Percentiles rank a stretch among this genome's conserved stretches.
These are phyloP conservation scores for Lacerta bilineata DNA, from an alignment of 2,797 vertebrate species.

Conservation along the genomic window DNA sequence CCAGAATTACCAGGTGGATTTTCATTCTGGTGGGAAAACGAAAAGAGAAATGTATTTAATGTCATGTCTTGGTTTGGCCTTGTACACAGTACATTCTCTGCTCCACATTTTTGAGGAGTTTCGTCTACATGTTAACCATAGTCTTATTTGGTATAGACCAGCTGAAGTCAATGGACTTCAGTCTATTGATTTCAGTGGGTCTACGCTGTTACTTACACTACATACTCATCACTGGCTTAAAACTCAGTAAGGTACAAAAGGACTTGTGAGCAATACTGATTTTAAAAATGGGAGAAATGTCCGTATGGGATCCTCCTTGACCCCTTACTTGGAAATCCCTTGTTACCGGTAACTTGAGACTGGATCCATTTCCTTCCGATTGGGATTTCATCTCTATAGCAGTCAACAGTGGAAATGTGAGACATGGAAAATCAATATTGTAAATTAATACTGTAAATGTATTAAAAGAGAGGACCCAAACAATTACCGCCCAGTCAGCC, in stretches of 20 bases:
- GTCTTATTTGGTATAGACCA: too few species aligned
- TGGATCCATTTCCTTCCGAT: background rate
- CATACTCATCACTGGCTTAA: too few species aligned
- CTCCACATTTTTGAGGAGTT: too few species aligned
- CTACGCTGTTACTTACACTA: too few species aligned
- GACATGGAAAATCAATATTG: constrained; percentile 31
- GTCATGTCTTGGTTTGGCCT: background rate
- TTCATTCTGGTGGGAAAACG: background rate
- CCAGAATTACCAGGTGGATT: background rate
- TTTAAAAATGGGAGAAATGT: background rate
- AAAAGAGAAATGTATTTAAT: background rate
- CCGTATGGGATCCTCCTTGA: background rate
- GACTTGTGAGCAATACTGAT: background rate
- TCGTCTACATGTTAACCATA: too few species aligned
- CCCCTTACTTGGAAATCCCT: background rate
- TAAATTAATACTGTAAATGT: constrained; percentile 33
- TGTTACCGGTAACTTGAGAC: background rate
- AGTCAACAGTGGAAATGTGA: constrained; percentile 30
- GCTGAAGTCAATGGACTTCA: too few species aligned
- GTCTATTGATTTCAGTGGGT: too few species aligned
- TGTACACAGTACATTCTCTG: background rate
- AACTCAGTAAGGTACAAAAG: background rate
- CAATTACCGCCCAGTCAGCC: too few species aligned
- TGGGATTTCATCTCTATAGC: background rate
- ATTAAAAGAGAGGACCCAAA: too few species aligned